Evolutionary conservation across 2,888 invertebrate species (phyloP).

Genomic region (Polydrusus tereticollis): DNA sequence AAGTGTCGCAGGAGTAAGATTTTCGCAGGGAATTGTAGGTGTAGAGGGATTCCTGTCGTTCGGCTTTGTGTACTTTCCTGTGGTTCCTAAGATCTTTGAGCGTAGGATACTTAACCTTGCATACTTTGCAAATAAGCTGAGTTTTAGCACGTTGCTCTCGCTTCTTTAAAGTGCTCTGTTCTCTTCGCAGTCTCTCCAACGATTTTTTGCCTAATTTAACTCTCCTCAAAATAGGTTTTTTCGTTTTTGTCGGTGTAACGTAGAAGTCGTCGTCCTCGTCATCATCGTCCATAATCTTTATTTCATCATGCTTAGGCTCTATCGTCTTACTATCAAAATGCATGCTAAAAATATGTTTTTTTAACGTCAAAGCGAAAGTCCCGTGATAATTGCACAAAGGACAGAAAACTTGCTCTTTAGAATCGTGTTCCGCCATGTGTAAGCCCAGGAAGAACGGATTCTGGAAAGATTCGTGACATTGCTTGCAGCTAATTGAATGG

Average conservation of each 20-base stretch:
- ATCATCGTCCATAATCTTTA: not conserved
- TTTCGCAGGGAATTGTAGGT: slow-evolving; percentile 57
- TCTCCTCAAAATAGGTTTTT: not conserved
- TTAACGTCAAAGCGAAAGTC: slow-evolving; percentile 55
- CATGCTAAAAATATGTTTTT: slow-evolving; percentile 60
- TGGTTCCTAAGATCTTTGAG: slow-evolving; percentile 56
- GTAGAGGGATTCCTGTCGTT: slow-evolving; percentile 61
- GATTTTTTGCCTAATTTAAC: not conserved
- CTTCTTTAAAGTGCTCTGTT: slow-evolving; percentile 20
- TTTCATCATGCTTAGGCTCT: slow-evolving; percentile 19
- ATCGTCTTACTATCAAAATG: slow-evolving; percentile 57
- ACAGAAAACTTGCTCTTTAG: slow-evolving; percentile 59
- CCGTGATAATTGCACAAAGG: slow-evolving; percentile 61
- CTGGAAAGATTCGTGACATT: slow-evolving; percentile 60
- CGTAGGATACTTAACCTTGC: slow-evolving; percentile 55
- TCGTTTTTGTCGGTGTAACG: not conserved
- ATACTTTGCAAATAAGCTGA: slow-evolving; percentile 55
- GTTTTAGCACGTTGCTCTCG: slow-evolving; percentile 20
- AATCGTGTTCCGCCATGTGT: slow-evolving; percentile 61
- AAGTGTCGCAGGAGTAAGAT: slow-evolving; percentile 57
- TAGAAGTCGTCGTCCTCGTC: not conserved
- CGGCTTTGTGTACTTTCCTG: slow-evolving; percentile 58
- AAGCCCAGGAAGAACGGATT: slow-evolving; percentile 61
- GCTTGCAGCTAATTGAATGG: slow-evolving; percentile 65
- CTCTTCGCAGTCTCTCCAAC: not conserved